Conservation (phyloP, 2,888 invertebrate genomes). For the Melanchra persicariae region DNA sequence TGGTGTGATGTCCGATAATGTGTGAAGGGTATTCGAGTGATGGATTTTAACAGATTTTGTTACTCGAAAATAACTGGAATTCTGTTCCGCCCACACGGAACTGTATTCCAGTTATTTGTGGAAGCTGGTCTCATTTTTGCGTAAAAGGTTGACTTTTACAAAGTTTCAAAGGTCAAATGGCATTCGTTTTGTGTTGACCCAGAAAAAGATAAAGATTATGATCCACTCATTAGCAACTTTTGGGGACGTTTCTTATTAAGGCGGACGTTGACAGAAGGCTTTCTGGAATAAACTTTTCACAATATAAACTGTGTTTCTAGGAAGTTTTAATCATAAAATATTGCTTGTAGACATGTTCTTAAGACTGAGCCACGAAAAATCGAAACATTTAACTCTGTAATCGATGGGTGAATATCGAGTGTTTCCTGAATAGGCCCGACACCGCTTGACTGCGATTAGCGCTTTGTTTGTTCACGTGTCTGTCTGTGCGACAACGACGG, state of each 20-base stretch:
- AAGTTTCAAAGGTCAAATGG: slow-evolving; percentile 35
- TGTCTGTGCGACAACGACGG: not conserved
- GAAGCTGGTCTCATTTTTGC: slow-evolving; percentile 21
- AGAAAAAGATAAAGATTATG: slow-evolving; percentile 43
- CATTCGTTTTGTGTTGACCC: slow-evolving; percentile 31
- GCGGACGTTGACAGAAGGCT: slow-evolving; percentile 22
- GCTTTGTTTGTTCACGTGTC: slow-evolving; percentile 24
- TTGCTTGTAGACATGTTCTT: too few species aligned
- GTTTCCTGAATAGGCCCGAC: not conserved
- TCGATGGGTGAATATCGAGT: not conserved
- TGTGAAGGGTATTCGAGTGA: slow-evolving; percentile 48
- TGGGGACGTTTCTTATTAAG: slow-evolving; percentile 32
- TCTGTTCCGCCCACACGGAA: slow-evolving; percentile 1
- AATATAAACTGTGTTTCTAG: slow-evolving; percentile 6
- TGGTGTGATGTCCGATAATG: slow-evolving; percentile 43
- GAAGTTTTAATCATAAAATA: not conserved
- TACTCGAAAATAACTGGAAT: slow-evolving; percentile 18
- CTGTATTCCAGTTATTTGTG: not conserved
- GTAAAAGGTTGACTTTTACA: slow-evolving; percentile 21
- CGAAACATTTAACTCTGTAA: not conserved
- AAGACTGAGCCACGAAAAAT: not conserved
- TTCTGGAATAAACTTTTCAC: not conserved
- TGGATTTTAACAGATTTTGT: slow-evolving; percentile 38
- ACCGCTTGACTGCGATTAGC: slow-evolving; percentile 16
- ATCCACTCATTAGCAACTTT: slow-evolving; percentile 50